Evolutionary conservation across 2,797 vertebrate species (phyloP).

Genomic region (Simalia tracyae): DNA sequence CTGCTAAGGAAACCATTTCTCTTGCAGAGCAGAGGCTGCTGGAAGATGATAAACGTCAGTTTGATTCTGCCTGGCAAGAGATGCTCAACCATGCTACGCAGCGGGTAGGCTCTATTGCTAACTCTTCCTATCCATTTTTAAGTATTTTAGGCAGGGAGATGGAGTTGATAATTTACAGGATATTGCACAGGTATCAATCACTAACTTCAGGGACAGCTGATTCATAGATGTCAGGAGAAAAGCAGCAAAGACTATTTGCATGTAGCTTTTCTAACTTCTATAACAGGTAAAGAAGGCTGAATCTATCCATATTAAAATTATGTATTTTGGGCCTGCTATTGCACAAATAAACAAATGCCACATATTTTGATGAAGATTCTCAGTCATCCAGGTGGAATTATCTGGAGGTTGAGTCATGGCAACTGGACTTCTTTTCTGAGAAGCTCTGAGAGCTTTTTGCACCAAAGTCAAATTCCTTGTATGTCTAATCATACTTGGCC

Average conservation of each 20-base stretch:
- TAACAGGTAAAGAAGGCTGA: not conserved
- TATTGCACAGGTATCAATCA: not conserved
- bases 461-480: too few relatives aligned
- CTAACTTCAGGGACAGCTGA: not conserved
- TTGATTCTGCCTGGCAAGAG: slow-evolving; percentile 97
- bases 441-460: too few relatives aligned
- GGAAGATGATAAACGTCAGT: slow-evolving; percentile 92
- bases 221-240: not conserved
- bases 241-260: not conserved
- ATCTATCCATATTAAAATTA: not conserved
- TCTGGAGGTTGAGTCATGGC: too few relatives aligned
- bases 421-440: too few relatives aligned
- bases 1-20: slow-evolving; percentile 94
- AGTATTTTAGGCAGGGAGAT: not conserved
- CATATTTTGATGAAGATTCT: too few relatives aligned
- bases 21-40: slow-evolving; percentile 91
- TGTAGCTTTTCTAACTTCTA: not conserved
- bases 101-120: slow-evolving; percentile 73
- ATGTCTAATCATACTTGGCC: too few relatives aligned
- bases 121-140: not conserved
- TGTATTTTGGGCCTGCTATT: not conserved
- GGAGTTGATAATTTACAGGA: not conserved
- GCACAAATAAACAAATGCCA: not conserved
- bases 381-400: too few relatives aligned
- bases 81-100: slow-evolving; percentile 98